Evolutionary conservation across 2,797 vertebrate species (phyloP).

Genomic region (Triplophysa bombifrons): DNA sequence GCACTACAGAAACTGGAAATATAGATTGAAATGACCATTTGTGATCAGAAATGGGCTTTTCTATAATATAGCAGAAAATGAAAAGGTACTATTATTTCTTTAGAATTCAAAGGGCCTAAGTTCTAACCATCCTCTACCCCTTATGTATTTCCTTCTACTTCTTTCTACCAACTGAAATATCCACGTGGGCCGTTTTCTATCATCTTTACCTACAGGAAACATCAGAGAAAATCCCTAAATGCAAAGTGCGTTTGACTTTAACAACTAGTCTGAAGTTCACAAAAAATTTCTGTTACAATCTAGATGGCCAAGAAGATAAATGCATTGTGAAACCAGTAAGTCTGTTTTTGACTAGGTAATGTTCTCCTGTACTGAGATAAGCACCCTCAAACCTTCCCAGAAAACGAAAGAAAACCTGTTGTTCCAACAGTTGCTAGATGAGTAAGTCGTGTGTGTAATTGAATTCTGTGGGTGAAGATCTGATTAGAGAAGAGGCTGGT

Average conservation of each 20-base stretch:
- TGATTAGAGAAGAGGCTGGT: too few relatives aligned
- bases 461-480: too few relatives aligned
- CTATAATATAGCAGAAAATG: too few relatives aligned
- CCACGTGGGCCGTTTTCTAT: neutral
- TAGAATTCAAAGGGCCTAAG: neutral
- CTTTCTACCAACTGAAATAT: neutral
- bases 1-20: neutral
- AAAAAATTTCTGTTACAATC: neutral
- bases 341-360: neutral
- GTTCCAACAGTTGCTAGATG: neutral
- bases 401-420: neutral
- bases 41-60: too few relatives aligned
- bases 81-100: too few relatives aligned
- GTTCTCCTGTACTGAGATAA: neutral
- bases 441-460: too few relatives aligned
- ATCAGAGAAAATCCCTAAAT: too few relatives aligned
- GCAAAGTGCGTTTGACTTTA: too few relatives aligned
- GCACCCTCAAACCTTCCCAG: neutral
- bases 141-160: neutral
- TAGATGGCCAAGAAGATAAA: constrained; percentile 3
- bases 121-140: neutral
- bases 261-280: neutral
- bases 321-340: constrained; percentile 6
- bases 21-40: too few relatives aligned
- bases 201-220: neutral